These are phyloP conservation scores for Drosophila sechellia DNA, from an alignment of 1,140 invertebrate species.

Conservation along the genomic window DNA sequence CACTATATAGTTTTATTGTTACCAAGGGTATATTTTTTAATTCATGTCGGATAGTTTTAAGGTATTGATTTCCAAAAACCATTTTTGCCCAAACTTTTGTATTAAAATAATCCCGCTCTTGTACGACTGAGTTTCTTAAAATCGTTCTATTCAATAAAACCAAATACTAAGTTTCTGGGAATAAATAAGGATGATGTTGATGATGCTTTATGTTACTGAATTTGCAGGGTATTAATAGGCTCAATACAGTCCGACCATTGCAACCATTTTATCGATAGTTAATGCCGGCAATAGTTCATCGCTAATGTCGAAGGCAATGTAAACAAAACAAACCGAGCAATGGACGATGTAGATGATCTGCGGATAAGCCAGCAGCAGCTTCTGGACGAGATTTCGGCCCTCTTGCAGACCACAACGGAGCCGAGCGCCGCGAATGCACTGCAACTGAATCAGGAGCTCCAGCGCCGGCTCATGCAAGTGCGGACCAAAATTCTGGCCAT, in stretches of 20 bases:
- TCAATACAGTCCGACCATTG: background rate
- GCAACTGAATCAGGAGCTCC: constrained; percentile 55
- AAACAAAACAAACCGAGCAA: constrained; percentile 15
- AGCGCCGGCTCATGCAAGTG: constrained; percentile 47
- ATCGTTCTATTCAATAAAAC: no score
- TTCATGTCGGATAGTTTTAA: no score
- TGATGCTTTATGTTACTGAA: no score
- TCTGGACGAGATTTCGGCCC: constrained; percentile 34
- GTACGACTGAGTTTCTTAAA: no score
- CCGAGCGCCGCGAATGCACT: constrained; percentile 41
- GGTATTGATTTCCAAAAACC: no score
- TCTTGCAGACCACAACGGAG: constrained; percentile 18
- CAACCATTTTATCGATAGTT: background rate
- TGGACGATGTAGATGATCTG: constrained; percentile 35
- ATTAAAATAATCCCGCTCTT: no score
- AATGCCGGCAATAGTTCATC: background rate
- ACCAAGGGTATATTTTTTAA: no score
- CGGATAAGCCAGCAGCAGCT: constrained; percentile 27
- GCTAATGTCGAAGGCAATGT: background rate
- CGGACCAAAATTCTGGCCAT: constrained; percentile 30
- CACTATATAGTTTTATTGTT: no score
- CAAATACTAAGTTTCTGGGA: no score
- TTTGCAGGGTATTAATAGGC: no score
- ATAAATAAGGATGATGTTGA: no score
- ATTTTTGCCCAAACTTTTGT: no score